Percentiles rank a stretch among this genome's conserved stretches.
Conservation (phyloP, 2,797 vertebrate genomes). For the Bovichtus variegatus region DNA sequence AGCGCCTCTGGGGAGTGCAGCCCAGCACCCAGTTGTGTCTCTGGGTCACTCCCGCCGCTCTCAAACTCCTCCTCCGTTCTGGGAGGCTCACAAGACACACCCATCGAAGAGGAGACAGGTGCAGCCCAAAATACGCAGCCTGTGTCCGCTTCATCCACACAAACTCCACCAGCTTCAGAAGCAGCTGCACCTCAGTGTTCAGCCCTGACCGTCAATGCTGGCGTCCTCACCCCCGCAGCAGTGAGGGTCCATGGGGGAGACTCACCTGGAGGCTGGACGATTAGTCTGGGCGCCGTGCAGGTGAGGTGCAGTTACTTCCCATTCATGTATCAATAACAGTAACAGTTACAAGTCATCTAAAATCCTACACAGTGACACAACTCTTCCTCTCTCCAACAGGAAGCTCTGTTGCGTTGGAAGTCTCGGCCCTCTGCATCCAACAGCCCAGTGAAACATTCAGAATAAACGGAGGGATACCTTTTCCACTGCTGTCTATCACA, state of each 20-base stretch:
- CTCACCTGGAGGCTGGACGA: constrained; percentile 63
- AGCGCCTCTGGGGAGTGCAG: constrained; percentile 73
- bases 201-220: constrained; percentile 22
- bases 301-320: constrained; percentile 53
- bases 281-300: constrained; percentile 79
- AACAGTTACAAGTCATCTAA: not conserved
- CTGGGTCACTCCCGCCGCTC: constrained; percentile 69
- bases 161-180: constrained; percentile 39
- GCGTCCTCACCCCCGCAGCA: constrained; percentile 10
- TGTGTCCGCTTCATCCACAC: constrained; percentile 13
- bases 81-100: constrained; percentile 66
- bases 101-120: constrained; percentile 66
- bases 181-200: constrained; percentile 23
- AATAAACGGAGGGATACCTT: constrained; percentile 9
- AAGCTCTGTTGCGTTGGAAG: constrained; percentile 76
- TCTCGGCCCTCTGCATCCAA: constrained; percentile 66
- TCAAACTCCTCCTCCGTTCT: constrained; percentile 75
- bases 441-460: constrained; percentile 62
- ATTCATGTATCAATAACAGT: not conserved
- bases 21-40: constrained; percentile 77
- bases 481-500: constrained; percentile 15
- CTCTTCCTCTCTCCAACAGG: constrained; percentile 65
- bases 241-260: constrained; percentile 61
- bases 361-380: not conserved
- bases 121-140: constrained; percentile 25